Conservation (phyloP, 2,888 invertebrate species). For the Acronicta psi region DNA sequence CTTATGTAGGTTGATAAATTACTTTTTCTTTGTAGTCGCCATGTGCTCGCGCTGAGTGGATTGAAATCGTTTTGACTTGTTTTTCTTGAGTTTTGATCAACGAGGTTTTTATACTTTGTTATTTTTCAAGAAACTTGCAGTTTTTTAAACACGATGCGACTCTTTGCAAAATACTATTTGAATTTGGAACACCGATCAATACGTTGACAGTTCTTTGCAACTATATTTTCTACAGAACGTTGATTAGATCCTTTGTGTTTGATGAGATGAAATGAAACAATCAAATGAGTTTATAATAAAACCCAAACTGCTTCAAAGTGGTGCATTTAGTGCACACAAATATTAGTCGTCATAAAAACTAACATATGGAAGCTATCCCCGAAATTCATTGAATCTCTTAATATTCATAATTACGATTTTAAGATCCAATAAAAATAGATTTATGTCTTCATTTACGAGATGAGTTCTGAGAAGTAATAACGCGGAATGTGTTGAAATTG, state of each 20-base stretch:
- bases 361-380: not conserved
- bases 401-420: conserved; percentile 24
- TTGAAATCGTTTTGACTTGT: conserved; percentile 37
- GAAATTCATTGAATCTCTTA: conserved; percentile 20
- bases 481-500: conserved; percentile 29
- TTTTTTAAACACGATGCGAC: too few relatives aligned
- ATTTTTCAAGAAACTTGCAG: not conserved
- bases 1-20: conserved; percentile 55
- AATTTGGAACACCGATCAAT: too few relatives aligned
- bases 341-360: not conserved
- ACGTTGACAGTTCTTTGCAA: too few relatives aligned
- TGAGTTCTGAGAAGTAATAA: conserved; percentile 26
- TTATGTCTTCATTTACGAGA: conserved; percentile 16
- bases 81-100: conserved; percentile 27
- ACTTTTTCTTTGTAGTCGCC: conserved; percentile 45
- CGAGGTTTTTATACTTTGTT: conserved; percentile 9
- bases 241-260: too few relatives aligned
- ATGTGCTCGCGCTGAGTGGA: conserved; percentile 37
- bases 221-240: too few relatives aligned
- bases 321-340: too few relatives aligned
- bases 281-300: too few relatives aligned
- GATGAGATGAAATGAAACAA: too few relatives aligned
- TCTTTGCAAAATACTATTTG: too few relatives aligned
- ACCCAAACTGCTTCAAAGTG: too few relatives aligned
- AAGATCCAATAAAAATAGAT: conserved; percentile 30